Conservation (phyloP, 2,888 invertebrate genomes). For the Branchinecta sandiegonensis region DNA sequence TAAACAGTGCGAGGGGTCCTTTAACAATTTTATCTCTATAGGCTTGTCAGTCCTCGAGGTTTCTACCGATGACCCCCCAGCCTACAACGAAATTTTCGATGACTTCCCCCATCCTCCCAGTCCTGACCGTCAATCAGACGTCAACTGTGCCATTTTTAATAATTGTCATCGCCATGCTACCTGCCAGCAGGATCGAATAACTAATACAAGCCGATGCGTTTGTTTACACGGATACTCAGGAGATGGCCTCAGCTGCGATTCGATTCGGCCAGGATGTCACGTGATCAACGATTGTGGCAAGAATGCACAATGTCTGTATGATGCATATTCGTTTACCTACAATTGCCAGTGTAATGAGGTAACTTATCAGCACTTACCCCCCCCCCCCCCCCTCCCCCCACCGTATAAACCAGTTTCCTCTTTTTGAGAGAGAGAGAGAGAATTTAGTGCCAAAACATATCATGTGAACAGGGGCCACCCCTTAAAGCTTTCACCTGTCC, state of each 20-base stretch:
- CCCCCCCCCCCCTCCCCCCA: no score
- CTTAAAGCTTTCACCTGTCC: no score
- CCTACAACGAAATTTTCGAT: not conserved
- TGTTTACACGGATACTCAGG: slow-evolving; percentile 24
- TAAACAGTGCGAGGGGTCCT: no score
- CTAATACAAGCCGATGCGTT: slow-evolving; percentile 14
- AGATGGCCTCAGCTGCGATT: slow-evolving; percentile 39
- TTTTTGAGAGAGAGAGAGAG: no score
- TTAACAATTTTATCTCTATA: no score
- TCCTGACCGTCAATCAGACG: not conserved
- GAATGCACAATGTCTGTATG: slow-evolving; percentile 55
- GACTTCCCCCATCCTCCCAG: no score
- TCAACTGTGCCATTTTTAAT: not conserved
- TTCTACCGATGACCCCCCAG: not conserved
- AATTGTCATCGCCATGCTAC: not conserved
- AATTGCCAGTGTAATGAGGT: slow-evolving; percentile 35
- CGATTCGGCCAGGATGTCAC: slow-evolving; percentile 50
- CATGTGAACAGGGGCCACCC: no score
- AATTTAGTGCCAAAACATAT: no score
- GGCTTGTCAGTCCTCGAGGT: no score
- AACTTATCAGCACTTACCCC: slow-evolving; percentile 21
- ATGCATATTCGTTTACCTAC: slow-evolving; percentile 32
- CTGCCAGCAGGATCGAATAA: not conserved
- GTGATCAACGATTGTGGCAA: slow-evolving; percentile 59
- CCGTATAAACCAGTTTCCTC: no score